Evolutionary conservation across 1,140 invertebrate genomes (phyloP).

Genomic region (Eciton burchellii): DNA sequence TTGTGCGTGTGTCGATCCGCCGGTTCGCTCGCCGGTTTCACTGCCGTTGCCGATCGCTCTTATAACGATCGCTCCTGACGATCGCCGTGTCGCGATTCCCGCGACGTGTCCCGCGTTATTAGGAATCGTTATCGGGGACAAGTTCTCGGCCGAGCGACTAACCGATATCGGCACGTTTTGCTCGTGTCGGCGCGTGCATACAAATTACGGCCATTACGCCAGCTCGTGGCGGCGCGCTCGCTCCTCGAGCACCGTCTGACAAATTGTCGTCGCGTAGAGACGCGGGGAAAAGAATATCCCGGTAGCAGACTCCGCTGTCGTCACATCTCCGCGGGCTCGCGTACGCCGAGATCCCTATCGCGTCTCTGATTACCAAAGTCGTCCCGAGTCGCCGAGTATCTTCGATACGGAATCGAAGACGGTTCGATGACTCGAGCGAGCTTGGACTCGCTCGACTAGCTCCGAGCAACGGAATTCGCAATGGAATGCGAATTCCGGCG

Average conservation of each 20-base stretch:
- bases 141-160: conserved; percentile 63
- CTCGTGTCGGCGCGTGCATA: conserved; percentile 67
- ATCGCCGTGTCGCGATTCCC: conserved; percentile 36
- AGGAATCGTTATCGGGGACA: conserved; percentile 74
- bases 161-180: conserved; percentile 71
- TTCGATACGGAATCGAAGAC: background rate
- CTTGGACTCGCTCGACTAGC: background rate
- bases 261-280: conserved; percentile 56
- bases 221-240: conserved; percentile 48
- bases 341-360: background rate
- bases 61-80: conserved; percentile 49
- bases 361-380: background rate
- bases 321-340: background rate
- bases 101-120: conserved; percentile 64
- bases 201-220: conserved; percentile 69
- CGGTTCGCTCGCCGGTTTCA: conserved; percentile 48
- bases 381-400: background rate
- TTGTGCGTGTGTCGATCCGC: conserved; percentile 13
- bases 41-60: conserved; percentile 51
- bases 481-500: no score
- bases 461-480: background rate
- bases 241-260: conserved; percentile 59
- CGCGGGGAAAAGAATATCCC: conserved; percentile 20
- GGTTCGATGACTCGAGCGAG: background rate
- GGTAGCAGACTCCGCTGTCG: background rate